Evolutionary conservation across 2,113 vertebrate genomes (phyloP), one percentile per base, ranked within the genome.

Genomic region (Pomatorhinus ruficollis): DNA sequence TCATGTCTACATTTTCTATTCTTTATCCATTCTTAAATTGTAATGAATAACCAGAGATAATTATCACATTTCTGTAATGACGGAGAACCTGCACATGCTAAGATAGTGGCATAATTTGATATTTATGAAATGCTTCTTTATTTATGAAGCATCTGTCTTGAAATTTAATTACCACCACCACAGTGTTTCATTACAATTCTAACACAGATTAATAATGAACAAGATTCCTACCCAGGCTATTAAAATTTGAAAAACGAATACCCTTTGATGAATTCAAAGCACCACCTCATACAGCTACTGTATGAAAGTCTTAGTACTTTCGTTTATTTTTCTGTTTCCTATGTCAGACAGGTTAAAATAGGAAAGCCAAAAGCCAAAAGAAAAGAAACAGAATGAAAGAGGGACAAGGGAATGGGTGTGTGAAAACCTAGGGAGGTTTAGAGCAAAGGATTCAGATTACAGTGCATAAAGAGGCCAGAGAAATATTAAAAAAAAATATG

Each of bases 51-150:
- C 87, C 35, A 96, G 69, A 84, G 42, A 89, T 89, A 90, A 96
- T 92, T 83, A 97, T 68, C 83, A 80, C 31, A 83, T 95, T 95
- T 96, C 83, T 96, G 56, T 96, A 97, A 97, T 92, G 94, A 89
- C 87, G 63, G 50, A 79, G 63, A 87, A 71, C 60, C 68, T 95
- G 94, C 56, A 94, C 44, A 93, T 59, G 57, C 31, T 94, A 96
- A 85, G 54, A 83, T 60, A 81, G 70, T 53, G 27, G 65, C 76
- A 94, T 93, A 76, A 97, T 96, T 97, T 93, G 82, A 96, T 95
- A 97, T 95, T 96, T 97, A 97, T 96, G 86, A 96, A 94, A 96
- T 90, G 88, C 22, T 94, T 94, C 80, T 93, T 95, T 78, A 72
- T 91, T 95, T 91, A 94, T 95, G 97, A 97, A 96, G 57, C 89